These are phyloP conservation scores for Percopsis transmontana DNA, from an alignment of 2,113 vertebrate species.

Conservation along the genomic window DNA sequence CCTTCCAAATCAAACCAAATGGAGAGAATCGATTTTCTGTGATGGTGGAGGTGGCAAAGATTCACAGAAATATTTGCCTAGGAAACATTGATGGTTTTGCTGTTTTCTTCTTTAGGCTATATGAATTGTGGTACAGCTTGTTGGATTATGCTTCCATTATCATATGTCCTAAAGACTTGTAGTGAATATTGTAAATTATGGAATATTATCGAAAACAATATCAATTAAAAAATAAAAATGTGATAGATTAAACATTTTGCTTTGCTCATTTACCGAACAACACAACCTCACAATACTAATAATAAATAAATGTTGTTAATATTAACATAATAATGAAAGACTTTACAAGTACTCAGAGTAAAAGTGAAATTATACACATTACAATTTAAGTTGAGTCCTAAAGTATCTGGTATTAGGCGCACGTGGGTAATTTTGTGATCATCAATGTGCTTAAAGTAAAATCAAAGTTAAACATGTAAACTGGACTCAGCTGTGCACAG, in stretches of 20 bases:
- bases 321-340: no score
- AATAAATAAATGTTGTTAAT: no score
- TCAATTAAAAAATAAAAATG: constrained; percentile 24
- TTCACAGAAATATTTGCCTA: not conserved
- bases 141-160: not conserved
- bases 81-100: not conserved
- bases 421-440: no score
- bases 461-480: no score
- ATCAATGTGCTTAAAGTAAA: no score
- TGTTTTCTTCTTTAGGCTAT: not conserved
- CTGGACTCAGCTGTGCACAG: no score
- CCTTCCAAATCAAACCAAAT: constrained; percentile 1
- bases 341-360: no score
- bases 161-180: not conserved
- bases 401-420: no score
- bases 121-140: constrained; percentile 4
- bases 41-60: constrained; percentile 9
- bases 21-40: constrained; percentile 9
- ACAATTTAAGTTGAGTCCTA: no score
- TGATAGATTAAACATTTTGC: not conserved
- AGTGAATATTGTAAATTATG: constrained; percentile 2
- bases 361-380: no score
- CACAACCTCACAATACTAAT: no score
- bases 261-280: no score
- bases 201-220: constrained; percentile 17